A percentile compares a stretch with the other conserved stretches of the same genome.
phyloP scores from a whole-genome alignment of 1,140 invertebrate species.

The Drosophila trapezifrons region DNA sequence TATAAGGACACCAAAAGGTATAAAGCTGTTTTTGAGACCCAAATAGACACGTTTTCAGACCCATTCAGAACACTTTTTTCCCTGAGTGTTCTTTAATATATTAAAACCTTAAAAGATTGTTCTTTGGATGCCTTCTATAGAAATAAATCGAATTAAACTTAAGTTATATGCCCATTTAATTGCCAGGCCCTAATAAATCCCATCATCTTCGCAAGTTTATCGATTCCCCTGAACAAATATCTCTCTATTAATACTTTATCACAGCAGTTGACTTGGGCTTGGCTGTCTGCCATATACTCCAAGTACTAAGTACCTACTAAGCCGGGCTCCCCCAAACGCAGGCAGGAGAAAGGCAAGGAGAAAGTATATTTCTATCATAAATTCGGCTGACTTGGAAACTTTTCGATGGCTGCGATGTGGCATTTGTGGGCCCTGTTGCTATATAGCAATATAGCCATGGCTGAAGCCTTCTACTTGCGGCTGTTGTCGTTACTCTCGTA shows the following conservation, averaged over 20 bases:
- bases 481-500: conserved; percentile 64
- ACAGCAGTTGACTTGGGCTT: conserved; percentile 16
- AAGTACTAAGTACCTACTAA: conserved; percentile 64
- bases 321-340: conserved; percentile 28
- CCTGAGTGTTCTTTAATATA: too few relatives aligned
- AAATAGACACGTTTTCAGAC: too few relatives aligned
- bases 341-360: background rate
- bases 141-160: background rate
- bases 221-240: conserved; percentile 13
- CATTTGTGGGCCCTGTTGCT: conserved; percentile 22
- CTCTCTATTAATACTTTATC: conserved; percentile 52
- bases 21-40: too few relatives aligned
- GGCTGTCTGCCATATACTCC: conserved; percentile 12
- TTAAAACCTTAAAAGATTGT: too few relatives aligned
- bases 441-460: conserved; percentile 19
- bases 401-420: conserved; percentile 27
- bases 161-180: background rate
- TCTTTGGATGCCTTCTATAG: too few relatives aligned
- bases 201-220: conserved; percentile 18
- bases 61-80: too few relatives aligned
- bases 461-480: conserved; percentile 45
- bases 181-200: conserved; percentile 2
- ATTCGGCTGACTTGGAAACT: conserved; percentile 56
- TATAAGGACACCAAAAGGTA: too few relatives aligned
- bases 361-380: conserved; percentile 53